These are phyloP conservation scores for Cottus gobio DNA, from an alignment of 2,113 vertebrate genomes.

Conservation along the genomic window DNA sequence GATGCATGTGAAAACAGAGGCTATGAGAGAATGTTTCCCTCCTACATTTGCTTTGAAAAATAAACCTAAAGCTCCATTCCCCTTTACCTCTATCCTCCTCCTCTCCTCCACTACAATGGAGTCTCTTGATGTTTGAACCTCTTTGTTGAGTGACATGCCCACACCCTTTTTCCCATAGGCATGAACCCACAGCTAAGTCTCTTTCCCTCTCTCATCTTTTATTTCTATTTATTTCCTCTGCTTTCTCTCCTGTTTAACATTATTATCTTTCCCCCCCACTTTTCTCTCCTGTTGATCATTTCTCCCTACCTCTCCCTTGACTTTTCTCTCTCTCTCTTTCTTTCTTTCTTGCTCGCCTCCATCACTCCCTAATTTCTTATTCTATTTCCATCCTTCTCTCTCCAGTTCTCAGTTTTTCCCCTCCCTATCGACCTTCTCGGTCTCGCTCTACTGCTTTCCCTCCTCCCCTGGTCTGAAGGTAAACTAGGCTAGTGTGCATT, in stretches of 20 bases:
- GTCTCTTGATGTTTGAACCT: conserved; percentile 40
- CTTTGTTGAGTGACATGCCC: conserved; percentile 41
- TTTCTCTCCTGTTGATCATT: conserved; percentile 35
- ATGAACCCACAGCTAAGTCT: conserved; percentile 11
- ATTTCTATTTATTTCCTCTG: conserved; percentile 16
- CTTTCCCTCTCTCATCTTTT: background rate
- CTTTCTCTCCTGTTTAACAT: conserved; percentile 25
- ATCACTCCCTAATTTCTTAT: conserved; percentile 26
- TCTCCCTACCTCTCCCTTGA: background rate
- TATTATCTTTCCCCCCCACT: conserved; percentile 21
- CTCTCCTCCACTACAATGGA: conserved; percentile 25
- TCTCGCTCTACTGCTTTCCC: conserved; percentile 55
- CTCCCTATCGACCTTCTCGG: conserved; percentile 58
- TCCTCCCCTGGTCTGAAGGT: conserved; percentile 61
- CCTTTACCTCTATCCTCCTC: conserved; percentile 17
- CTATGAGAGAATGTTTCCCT: conserved; percentile 34
- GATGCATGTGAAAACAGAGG: conserved; percentile 8
- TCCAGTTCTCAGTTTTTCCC: conserved; percentile 36
- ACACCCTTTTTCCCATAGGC: conserved; percentile 23
- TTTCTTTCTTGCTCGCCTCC: conserved; percentile 13
- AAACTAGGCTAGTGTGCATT: conserved; percentile 61
- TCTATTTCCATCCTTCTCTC: conserved; percentile 51
- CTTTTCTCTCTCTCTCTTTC: conserved; percentile 5
- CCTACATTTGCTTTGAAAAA: conserved; percentile 41
- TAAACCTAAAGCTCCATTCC: conserved; percentile 34